These are phyloP conservation scores for Dasyprocta punctata DNA, from an alignment of 2,113 vertebrate genomes.

Conservation along the genomic window DNA sequence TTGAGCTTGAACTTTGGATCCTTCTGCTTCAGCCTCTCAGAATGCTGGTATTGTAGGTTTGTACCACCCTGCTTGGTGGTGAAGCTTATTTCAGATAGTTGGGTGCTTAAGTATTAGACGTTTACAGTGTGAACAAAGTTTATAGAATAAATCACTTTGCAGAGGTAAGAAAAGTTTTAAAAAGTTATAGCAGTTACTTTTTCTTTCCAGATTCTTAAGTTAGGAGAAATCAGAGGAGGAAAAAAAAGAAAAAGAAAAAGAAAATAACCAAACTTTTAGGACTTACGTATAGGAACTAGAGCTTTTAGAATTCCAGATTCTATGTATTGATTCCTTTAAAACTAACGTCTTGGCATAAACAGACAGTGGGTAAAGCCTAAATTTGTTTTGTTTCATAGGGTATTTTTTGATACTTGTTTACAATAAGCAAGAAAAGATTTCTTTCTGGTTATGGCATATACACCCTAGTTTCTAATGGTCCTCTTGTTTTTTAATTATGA, in stretches of 20 bases:
- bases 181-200: slow-evolving; percentile 51
- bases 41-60: background rate
- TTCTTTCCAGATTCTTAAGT: slow-evolving; percentile 54
- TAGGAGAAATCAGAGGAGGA: slow-evolving; percentile 36
- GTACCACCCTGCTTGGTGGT: background rate
- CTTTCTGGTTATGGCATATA: background rate
- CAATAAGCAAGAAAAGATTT: slow-evolving; percentile 42
- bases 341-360: background rate
- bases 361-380: slow-evolving; percentile 25
- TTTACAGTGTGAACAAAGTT: background rate
- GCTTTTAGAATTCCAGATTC: slow-evolving; percentile 11
- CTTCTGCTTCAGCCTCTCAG: background rate
- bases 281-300: background rate
- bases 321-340: slow-evolving; percentile 39
- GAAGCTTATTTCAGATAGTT: slow-evolving; percentile 44
- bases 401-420: slow-evolving; percentile 45
- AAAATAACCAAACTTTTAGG: background rate
- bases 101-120: background rate
- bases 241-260: slow-evolving; percentile 28
- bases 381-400: slow-evolving; percentile 26
- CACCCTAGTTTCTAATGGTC: background rate
- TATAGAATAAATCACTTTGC: slow-evolving; percentile 9
- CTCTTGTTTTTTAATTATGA: background rate
- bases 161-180: background rate
- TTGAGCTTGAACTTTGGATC: background rate